Conservation (phyloP, 2,797 vertebrate genomes). For the Semaprochilodus insignis region DNA sequence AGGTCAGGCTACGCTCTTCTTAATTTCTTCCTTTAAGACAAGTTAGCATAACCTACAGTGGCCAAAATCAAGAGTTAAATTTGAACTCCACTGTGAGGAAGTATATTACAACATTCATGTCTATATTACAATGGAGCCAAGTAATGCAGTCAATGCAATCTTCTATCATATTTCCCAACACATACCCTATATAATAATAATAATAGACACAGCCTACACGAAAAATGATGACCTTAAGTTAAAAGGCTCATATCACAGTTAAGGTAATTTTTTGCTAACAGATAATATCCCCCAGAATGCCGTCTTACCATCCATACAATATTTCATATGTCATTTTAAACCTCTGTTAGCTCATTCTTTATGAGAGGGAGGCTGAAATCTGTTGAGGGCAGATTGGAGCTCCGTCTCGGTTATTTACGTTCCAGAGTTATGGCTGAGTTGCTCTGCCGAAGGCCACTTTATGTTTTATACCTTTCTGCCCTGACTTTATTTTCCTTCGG, state of each 20-base stretch:
- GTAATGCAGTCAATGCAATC: too few species aligned
- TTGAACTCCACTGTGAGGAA: not conserved
- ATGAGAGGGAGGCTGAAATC: slow-evolving; percentile 2
- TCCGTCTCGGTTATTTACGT: slow-evolving; percentile 71
- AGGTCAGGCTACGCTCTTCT: too few species aligned
- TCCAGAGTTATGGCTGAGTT: slow-evolving; percentile 74
- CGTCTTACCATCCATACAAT: not conserved
- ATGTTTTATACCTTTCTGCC: slow-evolving; percentile 75
- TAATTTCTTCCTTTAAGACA: too few species aligned
- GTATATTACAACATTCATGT: not conserved
- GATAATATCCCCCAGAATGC: not conserved
- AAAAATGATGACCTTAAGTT: not conserved
- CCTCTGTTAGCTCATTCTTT: slow-evolving; percentile 19
- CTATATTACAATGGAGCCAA: too few species aligned
- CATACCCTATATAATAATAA: not conserved
- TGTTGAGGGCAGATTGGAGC: slow-evolving; percentile 30
- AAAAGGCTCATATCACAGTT: not conserved
- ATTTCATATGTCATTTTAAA: not conserved
- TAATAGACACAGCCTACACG: not conserved
- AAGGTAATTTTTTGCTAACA: not conserved
- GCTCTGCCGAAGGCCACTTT: slow-evolving; percentile 76
- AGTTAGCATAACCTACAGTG: too few species aligned
- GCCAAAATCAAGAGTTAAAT: too few species aligned
- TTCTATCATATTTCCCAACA: not conserved
- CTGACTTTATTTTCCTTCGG: slow-evolving; percentile 74